Conservation (phyloP, 1,140 invertebrate species). For the Stegodyphus dumicola region DNA sequence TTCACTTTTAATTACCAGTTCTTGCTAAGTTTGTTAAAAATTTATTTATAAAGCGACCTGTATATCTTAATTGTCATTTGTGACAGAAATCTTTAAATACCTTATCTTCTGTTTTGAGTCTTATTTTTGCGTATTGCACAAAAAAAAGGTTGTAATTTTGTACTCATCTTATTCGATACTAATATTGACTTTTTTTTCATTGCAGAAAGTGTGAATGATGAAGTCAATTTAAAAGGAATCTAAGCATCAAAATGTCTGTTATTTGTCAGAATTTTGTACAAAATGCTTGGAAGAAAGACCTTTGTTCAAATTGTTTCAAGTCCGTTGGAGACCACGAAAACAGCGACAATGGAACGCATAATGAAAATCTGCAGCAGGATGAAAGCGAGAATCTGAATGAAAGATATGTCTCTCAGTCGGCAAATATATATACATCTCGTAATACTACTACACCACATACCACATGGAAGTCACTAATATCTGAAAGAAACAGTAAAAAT, state of each 20-base stretch:
- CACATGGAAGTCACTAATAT: conserved; percentile 55
- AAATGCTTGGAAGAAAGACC: conserved; percentile 95
- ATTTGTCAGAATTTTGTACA: conserved; percentile 92
- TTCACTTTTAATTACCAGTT: too few relatives aligned
- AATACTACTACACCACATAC: conserved; percentile 32
- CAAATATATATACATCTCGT: neutral
- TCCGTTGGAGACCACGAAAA: conserved; percentile 81
- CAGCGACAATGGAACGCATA: neutral
- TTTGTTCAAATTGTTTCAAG: conserved; percentile 94
- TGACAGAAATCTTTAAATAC: too few relatives aligned
- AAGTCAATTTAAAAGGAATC: too few relatives aligned
- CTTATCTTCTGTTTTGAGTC: too few relatives aligned
- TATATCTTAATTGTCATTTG: too few relatives aligned
- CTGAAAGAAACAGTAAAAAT: conserved; percentile 38
- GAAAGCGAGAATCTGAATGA: neutral
- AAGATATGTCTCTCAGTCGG: neutral
- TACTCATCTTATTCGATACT: too few relatives aligned
- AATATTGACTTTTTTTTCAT: too few relatives aligned
- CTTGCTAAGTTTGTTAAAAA: too few relatives aligned
- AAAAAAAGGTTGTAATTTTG: too few relatives aligned
- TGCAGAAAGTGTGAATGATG: too few relatives aligned
- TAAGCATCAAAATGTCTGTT: conserved; percentile 73
- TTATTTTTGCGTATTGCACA: too few relatives aligned
- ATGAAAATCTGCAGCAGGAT: neutral
- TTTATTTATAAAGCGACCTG: too few relatives aligned